A percentile compares a stretch with the other conserved stretches of the same genome.
phyloP scores from a whole-genome alignment of 2,113 vertebrate species.

The Poicephalus meyeri region DNA sequence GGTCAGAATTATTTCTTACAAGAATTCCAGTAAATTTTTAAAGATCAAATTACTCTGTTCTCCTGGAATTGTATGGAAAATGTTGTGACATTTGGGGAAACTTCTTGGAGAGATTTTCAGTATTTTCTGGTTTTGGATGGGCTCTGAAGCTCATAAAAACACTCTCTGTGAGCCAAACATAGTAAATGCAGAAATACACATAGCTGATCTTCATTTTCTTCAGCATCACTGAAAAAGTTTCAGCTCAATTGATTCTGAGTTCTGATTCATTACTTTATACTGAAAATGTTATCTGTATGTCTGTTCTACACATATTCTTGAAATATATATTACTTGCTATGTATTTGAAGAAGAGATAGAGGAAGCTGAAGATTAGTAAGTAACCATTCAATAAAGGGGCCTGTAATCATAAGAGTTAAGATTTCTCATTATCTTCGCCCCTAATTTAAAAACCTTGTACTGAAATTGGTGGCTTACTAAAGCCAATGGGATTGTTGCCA shows the following conservation, averaged over 20 bases:
- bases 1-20: background rate
- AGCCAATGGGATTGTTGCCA: background rate
- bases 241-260: background rate
- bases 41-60: background rate
- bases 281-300: background rate
- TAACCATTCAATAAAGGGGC: background rate
- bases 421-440: background rate
- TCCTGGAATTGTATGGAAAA: background rate
- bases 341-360: background rate
- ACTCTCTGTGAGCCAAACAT: background rate
- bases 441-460: background rate
- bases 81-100: background rate
- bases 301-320: background rate
- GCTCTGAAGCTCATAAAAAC: background rate
- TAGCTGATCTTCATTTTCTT: background rate
- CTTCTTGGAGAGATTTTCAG: background rate
- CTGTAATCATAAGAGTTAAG: background rate
- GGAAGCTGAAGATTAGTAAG: background rate
- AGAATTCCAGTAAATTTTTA: background rate
- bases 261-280: background rate
- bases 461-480: background rate
- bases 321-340: background rate
- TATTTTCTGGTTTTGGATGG: slow-evolving; percentile 25
- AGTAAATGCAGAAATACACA: slow-evolving; percentile 10
- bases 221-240: background rate